phyloP scores from a whole-genome alignment of 2,113 vertebrate species.

The Oreochromis niloticus region DNA sequence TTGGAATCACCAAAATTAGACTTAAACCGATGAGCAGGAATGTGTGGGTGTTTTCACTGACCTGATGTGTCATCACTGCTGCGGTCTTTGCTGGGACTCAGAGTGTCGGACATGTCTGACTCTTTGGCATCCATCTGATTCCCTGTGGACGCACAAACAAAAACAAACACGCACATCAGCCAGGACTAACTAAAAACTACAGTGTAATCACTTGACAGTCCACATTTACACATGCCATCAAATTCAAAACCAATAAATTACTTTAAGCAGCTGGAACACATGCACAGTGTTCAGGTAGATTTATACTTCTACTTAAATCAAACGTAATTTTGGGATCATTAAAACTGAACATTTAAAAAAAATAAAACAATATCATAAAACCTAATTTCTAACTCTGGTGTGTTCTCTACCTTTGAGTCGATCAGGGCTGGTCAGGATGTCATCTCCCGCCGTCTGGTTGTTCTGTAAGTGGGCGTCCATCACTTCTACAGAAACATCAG shows the following conservation, averaged over 20 bases:
- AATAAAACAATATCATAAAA: background rate
- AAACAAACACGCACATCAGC: background rate
- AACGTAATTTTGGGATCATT: background rate
- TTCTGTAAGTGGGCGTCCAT: slow-evolving; percentile 77
- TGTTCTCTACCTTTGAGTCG: slow-evolving; percentile 62
- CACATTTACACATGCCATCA: background rate
- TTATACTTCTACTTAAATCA: background rate
- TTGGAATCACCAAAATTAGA: background rate
- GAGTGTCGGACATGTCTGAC: slow-evolving; percentile 95
- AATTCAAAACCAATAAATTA: background rate
- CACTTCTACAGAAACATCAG: slow-evolving; percentile 49
- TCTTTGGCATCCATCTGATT: slow-evolving; percentile 89
- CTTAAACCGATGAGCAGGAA: background rate
- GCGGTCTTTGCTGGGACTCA: slow-evolving; percentile 96
- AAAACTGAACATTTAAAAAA: background rate
- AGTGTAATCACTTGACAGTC: background rate
- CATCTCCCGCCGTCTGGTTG: slow-evolving; percentile 70
- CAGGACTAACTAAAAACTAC: background rate
- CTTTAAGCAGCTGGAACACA: background rate
- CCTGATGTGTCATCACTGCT: slow-evolving; percentile 98
- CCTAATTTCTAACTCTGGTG: background rate
- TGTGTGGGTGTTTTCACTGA: slow-evolving; percentile 36
- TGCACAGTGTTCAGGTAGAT: background rate
- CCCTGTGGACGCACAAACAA: slow-evolving; percentile 65
- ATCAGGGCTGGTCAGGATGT: slow-evolving; percentile 70